Percentiles rank a stretch among this genome's conserved stretches.
Conservation (phyloP, 2,113 vertebrate species). For the Bostrychus sinensis region DNA sequence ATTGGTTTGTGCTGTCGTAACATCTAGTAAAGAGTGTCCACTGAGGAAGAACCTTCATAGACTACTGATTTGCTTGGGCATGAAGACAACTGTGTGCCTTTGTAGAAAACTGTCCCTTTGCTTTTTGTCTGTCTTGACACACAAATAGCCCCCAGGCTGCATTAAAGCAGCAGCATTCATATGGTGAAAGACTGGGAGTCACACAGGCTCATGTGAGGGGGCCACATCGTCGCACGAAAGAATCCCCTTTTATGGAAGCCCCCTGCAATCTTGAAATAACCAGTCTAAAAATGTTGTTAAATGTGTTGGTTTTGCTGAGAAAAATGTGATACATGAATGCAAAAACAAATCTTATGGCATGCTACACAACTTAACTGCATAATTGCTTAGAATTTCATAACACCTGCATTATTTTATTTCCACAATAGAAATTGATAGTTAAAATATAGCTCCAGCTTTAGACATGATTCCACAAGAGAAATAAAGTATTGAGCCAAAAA, state of each 20-base stretch:
- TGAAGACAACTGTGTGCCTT: conserved; percentile 90
- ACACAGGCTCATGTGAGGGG: conserved; percentile 67
- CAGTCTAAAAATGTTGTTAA: conserved; percentile 30
- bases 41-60: conserved; percentile 91
- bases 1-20: conserved; percentile 92
- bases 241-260: conserved; percentile 60
- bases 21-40: conserved; percentile 89
- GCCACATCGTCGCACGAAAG: conserved; percentile 39
- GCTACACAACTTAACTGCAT: conserved; percentile 28
- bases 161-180: conserved; percentile 68
- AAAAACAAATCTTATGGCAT: neutral
- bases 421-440: neutral
- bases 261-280: conserved; percentile 17
- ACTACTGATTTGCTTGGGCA: conserved; percentile 92
- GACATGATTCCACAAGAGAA: conserved; percentile 26
- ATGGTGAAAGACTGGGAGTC: conserved; percentile 65
- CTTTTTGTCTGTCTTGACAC: conserved; percentile 66
- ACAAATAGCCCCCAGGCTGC: conserved; percentile 70
- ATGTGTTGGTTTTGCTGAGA: conserved; percentile 5
- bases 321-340: neutral
- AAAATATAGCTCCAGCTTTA: conserved; percentile 23
- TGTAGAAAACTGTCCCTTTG: conserved; percentile 62
- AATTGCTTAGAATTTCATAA: conserved; percentile 21
- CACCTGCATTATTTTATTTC: neutral
- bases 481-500: conserved; percentile 42